A percentile compares a stretch with the other conserved stretches of the same genome.
Conservation (phyloP, 1,140 invertebrate species). For the Saccostrea echinata region DNA sequence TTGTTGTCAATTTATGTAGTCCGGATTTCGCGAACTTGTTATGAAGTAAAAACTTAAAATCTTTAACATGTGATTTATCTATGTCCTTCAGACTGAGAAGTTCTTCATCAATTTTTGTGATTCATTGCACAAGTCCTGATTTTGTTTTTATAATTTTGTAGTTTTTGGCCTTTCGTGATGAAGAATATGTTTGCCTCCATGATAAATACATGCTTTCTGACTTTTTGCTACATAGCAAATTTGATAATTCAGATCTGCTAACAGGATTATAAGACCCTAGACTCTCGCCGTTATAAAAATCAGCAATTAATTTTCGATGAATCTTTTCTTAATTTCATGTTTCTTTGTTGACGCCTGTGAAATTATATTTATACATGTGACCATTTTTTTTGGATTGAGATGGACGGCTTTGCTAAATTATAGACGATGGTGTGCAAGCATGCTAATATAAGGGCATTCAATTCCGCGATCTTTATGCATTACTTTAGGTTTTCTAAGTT, state of each 20-base stretch:
- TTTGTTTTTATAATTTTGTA: no score
- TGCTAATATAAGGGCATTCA: background rate
- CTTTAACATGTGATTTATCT: no score
- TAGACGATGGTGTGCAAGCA: background rate
- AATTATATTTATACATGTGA: slow-evolving; percentile 1
- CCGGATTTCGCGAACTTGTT: no score
- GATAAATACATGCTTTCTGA: no score
- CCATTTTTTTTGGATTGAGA: background rate
- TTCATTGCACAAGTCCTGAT: no score
- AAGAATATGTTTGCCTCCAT: no score
- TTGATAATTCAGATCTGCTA: background rate
- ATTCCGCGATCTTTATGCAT: background rate
- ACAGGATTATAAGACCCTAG: background rate
- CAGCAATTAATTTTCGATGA: slow-evolving; percentile 42
- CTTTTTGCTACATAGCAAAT: background rate
- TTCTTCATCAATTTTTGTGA: no score
- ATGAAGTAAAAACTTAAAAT: no score
- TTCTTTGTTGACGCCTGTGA: slow-evolving; percentile 33
- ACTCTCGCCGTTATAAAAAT: slow-evolving; percentile 34
- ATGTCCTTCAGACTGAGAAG: no score
- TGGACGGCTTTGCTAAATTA: background rate
- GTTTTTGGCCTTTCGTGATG: no score
- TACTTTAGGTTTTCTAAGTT: slow-evolving; percentile 49
- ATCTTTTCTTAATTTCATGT: slow-evolving; percentile 47
- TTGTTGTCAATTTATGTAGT: no score